Base-by-base conservation (phyloP, 1,140 invertebrate genomes). In the Diploscapter pachys region DNA sequence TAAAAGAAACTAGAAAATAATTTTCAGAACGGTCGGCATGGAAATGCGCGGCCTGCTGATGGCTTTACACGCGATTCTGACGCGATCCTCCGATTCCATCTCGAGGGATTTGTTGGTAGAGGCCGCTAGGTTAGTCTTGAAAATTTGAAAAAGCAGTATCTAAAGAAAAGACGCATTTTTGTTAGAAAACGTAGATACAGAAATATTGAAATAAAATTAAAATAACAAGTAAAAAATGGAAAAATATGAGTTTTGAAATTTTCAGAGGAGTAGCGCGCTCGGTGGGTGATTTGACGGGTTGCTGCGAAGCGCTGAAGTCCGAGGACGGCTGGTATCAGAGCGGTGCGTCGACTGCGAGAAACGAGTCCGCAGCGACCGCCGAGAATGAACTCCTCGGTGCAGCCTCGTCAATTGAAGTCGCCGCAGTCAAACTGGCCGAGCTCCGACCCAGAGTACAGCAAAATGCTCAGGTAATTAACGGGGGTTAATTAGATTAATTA, bases 381-480 rank as follows among this genome's bases (percentile, higher is more conserved):
- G 96, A 99, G 86, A 97, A 95, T 86, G 96, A 99, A 87, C 87
- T 99, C n/a, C 88, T 98, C 2, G 94, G 94, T 11, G 96, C 96
- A 6, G 96, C 96, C 0, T 93, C 92, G 53, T 96, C 95, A 48
- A 98, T 99, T 72, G 96, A 99, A 88, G 95, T 95, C 0, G 96
- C 96, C 55, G 95, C 96, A 2, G 93, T 93, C 83, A 98, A 98
- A 86, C 88, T 99, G 68, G 93, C 94, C 0, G 92, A 91, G 83
- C 87, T 99, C 48, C 89, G 93, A 81, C 96, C 96, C 13, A 88
- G 94, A 74, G 78, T 82, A 50, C 65, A 80, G 2, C 77, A 59
- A 11, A 52, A 52, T 5, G 56, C 66, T n/a, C 52, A 68, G 66
- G 66, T 68, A 52, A n/a, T 52, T 48, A 8, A 13, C 51, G 5